Evolutionary conservation across 2,888 invertebrate species (phyloP).

Genomic region (Drosophila mayaguana): DNA sequence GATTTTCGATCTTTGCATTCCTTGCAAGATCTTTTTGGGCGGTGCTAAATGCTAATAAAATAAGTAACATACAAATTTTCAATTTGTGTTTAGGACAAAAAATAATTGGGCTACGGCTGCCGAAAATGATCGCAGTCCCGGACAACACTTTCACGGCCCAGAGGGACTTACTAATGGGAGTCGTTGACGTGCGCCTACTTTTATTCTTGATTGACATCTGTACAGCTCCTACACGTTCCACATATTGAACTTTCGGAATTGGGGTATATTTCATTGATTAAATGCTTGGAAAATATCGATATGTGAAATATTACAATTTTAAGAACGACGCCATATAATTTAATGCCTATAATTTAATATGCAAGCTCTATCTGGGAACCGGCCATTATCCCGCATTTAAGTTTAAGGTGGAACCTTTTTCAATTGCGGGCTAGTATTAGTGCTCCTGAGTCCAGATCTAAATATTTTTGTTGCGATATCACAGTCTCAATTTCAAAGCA

Average conservation of each 20-base stretch:
- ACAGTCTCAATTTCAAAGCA: no score
- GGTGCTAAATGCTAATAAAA: constrained; percentile 81
- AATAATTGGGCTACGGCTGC: constrained; percentile 57
- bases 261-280: constrained; percentile 1
- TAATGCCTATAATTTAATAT: no score
- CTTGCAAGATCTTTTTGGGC: constrained; percentile 31
- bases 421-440: no score
- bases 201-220: constrained; percentile 41
- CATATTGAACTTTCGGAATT: background rate
- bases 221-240: constrained; percentile 66
- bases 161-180: constrained; percentile 82
- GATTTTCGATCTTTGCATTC: constrained; percentile 67
- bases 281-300: background rate
- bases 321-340: no score
- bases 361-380: no score
- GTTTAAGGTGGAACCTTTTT: no score
- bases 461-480: no score
- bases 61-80: constrained; percentile 79
- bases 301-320: background rate
- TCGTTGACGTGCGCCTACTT: constrained; percentile 74
- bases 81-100: constrained; percentile 53
- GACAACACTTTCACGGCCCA: constrained; percentile 83
- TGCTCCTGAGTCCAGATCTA: no score
- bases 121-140: constrained; percentile 25
- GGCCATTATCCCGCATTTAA: no score